Conservation (phyloP, 2,113 vertebrate species). For the Neomonachus schauinslandi region DNA sequence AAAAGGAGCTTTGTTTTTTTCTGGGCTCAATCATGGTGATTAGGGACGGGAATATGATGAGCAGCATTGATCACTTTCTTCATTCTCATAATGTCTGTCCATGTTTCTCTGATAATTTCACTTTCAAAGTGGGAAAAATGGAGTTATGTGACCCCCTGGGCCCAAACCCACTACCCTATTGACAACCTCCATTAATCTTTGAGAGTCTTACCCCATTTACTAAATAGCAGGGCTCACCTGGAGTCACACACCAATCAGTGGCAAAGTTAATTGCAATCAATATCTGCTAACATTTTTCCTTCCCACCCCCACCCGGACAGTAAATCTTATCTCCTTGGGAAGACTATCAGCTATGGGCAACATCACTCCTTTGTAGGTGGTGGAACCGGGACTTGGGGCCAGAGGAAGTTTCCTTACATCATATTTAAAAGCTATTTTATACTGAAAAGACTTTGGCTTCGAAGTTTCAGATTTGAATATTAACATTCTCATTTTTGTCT, state of each 20-base stretch:
- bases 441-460: neutral
- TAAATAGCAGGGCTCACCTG: neutral
- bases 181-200: slow-evolving; percentile 51
- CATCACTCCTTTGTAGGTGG: rapidly evolving
- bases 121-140: slow-evolving; percentile 56
- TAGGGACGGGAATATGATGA: neutral
- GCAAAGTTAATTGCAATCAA: slow-evolving; percentile 65
- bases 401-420: neutral
- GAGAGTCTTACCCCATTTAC: slow-evolving; percentile 2
- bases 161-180: neutral
- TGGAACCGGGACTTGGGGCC: rapidly evolving
- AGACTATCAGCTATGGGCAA: neutral
- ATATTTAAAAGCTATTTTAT: neutral
- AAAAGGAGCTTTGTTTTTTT: neutral
- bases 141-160: slow-evolving; percentile 39
- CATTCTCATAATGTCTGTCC: neutral
- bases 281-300: neutral
- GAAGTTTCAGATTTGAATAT: neutral
- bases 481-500: neutral
- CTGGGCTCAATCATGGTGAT: neutral
- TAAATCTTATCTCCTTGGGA: neutral
- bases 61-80: slow-evolving; percentile 13
- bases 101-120: slow-evolving; percentile 40
- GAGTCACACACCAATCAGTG: neutral
- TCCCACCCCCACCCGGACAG: neutral